These are phyloP conservation scores for Fistularia tabacaria DNA, from an alignment of 2,797 vertebrate species.

Conservation along the genomic window DNA sequence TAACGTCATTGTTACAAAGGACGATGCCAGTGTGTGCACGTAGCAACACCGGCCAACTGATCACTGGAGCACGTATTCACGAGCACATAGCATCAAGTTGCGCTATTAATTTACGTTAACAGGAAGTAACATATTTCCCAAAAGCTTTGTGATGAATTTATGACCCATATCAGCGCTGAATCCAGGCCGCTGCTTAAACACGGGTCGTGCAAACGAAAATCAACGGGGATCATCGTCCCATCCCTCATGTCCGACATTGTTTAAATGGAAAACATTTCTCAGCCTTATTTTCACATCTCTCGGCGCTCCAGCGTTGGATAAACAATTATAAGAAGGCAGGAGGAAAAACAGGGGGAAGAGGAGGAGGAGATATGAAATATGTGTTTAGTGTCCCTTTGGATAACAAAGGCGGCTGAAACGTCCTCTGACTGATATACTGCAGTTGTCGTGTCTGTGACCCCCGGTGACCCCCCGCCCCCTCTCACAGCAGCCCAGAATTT, in stretches of 20 bases:
- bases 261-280: neutral
- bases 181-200: neutral
- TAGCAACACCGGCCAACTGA: no score
- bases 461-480: conserved; percentile 12
- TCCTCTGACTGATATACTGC: conserved; percentile 64
- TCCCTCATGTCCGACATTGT: neutral
- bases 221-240: neutral
- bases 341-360: conserved; percentile 8
- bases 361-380: conserved; percentile 29
- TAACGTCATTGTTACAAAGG: no score
- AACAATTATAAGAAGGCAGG: conserved; percentile 48
- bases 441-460: conserved; percentile 67
- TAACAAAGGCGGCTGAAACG: conserved; percentile 55
- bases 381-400: conserved; percentile 51
- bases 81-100: no score
- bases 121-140: no score
- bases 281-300: no score
- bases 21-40: no score
- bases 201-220: neutral
- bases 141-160: no score
- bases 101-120: no score
- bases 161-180: neutral
- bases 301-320: conserved; percentile 11
- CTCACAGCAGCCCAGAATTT: conserved; percentile 36
- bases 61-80: no score